phyloP scores from a whole-genome alignment of 1,140 invertebrate genomes.

The Drosophila insularis region DNA sequence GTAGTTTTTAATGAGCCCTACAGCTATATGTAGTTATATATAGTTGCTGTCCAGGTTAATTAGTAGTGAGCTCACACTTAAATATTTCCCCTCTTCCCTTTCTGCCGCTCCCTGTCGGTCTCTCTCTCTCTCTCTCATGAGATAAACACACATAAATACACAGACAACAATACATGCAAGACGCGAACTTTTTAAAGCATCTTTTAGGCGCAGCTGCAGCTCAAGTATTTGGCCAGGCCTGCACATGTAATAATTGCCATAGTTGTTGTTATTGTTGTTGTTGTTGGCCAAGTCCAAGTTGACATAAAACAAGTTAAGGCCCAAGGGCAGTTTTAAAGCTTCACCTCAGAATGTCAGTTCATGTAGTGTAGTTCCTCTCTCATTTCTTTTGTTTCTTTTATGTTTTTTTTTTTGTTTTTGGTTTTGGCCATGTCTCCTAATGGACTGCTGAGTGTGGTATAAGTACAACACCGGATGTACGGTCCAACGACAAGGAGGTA shows the following conservation, averaged over 20 bases:
- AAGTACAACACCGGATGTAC: conserved; percentile 57
- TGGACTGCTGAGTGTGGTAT: conserved; percentile 50
- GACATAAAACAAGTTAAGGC: conserved; percentile 71
- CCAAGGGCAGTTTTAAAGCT: conserved; percentile 72
- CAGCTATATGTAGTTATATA: conserved; percentile 18
- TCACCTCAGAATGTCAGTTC: conserved; percentile 36
- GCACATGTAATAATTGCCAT: conserved; percentile 64
- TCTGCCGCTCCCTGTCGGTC: not conserved
- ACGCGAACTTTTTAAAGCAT: conserved; percentile 62
- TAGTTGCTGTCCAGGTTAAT: conserved; percentile 52
- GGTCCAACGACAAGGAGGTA: conserved; percentile 13
- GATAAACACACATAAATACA: conserved; percentile 14
- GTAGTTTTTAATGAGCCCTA: conserved; percentile 46
- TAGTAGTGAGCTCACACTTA: conserved; percentile 48
- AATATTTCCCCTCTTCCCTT: not conserved
- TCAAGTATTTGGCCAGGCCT: conserved; percentile 54
- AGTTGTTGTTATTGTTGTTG: conserved; percentile 37
- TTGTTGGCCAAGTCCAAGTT: conserved; percentile 54
- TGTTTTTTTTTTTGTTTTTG: not conserved
- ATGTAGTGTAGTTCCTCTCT: conserved; percentile 19
- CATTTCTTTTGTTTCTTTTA: not conserved
- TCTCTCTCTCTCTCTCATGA: conserved; percentile 1
- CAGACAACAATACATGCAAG: conserved; percentile 10
- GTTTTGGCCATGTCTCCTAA: conserved; percentile 40
- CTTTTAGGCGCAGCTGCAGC: conserved; percentile 71